phyloP scores from a whole-genome alignment of 2,113 vertebrate genomes.

The Pandion haliaetus region DNA sequence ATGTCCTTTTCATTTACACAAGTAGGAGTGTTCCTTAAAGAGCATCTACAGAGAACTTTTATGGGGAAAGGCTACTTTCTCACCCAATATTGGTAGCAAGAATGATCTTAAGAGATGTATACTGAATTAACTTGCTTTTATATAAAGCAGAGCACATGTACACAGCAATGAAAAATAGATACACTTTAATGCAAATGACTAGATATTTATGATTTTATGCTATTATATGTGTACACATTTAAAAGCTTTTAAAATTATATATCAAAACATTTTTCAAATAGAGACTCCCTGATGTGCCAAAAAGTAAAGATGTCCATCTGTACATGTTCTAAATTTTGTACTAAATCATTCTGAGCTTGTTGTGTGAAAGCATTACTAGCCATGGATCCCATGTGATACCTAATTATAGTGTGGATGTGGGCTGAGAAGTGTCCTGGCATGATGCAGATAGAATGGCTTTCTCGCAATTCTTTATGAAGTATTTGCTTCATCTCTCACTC shows the following conservation, averaged over 20 bases:
- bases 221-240: background rate
- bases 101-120: background rate
- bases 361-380: background rate
- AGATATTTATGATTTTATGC: background rate
- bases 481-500: background rate
- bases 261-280: constrained; percentile 32
- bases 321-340: background rate
- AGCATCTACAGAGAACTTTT: background rate
- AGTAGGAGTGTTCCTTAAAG: background rate
- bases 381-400: background rate
- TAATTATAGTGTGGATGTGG: constrained; percentile 19
- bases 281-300: background rate
- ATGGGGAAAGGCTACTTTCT: constrained; percentile 48
- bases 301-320: constrained; percentile 5
- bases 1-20: constrained; percentile 45
- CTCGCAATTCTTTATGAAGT: background rate
- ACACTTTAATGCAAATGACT: background rate
- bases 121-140: background rate
- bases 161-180: constrained; percentile 2
- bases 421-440: background rate
- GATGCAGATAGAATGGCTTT: background rate
- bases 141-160: constrained; percentile 33
- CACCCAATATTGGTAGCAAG: constrained; percentile 36
- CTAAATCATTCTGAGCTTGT: background rate
- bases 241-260: background rate